Evolutionary conservation across 2,888 invertebrate genomes (phyloP).

Genomic region (Teinopalpus imperialis): DNA sequence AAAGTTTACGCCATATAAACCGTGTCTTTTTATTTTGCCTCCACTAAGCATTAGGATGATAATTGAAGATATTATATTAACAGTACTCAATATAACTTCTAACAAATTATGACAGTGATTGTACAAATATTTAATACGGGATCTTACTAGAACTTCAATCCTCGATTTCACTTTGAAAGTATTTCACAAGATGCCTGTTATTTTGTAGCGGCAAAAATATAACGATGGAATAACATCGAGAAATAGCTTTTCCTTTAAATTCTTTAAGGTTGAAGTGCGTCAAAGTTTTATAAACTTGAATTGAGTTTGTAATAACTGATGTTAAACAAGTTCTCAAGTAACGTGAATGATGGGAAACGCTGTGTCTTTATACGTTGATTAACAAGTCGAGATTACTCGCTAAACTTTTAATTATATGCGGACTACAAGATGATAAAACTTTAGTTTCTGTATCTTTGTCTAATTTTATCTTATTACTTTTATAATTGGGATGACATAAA

Average conservation of each 20-base stretch:
- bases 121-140: constrained; percentile 2
- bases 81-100: too few species aligned
- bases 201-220: constrained; percentile 10
- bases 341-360: constrained; percentile 2
- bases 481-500: too few species aligned
- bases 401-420: constrained; percentile 7
- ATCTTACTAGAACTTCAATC: constrained; percentile 10
- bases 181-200: constrained; percentile 9
- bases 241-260: constrained; percentile 14
- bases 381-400: constrained; percentile 1
- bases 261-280: constrained; percentile 4
- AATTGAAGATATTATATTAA: too few species aligned
- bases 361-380: constrained; percentile 7
- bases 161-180: constrained; percentile 26
- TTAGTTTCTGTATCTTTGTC: too few species aligned
- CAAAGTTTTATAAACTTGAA: constrained; percentile 22
- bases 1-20: too few species aligned
- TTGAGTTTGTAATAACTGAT: constrained; percentile 16
- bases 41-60: too few species aligned
- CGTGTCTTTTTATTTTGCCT: too few species aligned
- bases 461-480: too few species aligned
- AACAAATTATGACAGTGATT: constrained; percentile 5
- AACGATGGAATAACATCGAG: constrained; percentile 2
- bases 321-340: constrained; percentile 3
- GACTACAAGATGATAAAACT: background rate